Conservation (phyloP, 1,140 invertebrate genomes). For the Drosophila carrolli region DNA sequence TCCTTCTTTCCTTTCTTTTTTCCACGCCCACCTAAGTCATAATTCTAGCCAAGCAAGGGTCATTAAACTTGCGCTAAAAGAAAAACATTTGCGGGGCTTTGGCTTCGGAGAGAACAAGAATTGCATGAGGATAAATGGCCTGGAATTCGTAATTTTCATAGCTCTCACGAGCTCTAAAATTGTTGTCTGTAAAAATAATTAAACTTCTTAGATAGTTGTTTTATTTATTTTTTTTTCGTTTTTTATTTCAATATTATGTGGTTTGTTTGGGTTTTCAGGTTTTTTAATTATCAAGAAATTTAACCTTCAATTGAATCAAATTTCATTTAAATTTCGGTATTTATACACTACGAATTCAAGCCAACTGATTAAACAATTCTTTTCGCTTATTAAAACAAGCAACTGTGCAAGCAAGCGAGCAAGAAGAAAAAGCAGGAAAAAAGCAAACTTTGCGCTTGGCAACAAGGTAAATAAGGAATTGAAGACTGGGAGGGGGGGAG, state of each 20-base stretch:
- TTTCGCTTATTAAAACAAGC: slow-evolving; percentile 4
- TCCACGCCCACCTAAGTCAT: slow-evolving; percentile 34
- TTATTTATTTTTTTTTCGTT: background rate
- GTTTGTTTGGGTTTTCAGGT: no score
- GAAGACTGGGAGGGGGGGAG: background rate
- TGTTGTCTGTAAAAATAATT: background rate
- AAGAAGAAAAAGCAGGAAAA: background rate
- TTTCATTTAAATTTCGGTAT: background rate
- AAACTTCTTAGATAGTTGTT: background rate
- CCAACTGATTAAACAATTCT: slow-evolving; percentile 44
- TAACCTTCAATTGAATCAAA: slow-evolving; percentile 3
- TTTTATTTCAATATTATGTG: background rate
- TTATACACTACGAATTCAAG: background rate
- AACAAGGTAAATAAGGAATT: slow-evolving; percentile 7
- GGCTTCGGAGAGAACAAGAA: background rate
- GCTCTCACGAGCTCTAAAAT: background rate
- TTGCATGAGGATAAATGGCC: slow-evolving; percentile 1
- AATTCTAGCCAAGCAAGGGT: slow-evolving; percentile 28
- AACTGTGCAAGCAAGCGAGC: slow-evolving; percentile 41
- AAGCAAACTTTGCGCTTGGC: slow-evolving; percentile 15
- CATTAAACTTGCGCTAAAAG: slow-evolving; percentile 27
- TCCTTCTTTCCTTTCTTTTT: slow-evolving; percentile 8
- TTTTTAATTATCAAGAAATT: background rate
- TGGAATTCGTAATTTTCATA: background rate
- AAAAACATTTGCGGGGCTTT: slow-evolving; percentile 47